Conservation (phyloP, 2,797 vertebrate species). For the Peromyscus melanophrys region DNA sequence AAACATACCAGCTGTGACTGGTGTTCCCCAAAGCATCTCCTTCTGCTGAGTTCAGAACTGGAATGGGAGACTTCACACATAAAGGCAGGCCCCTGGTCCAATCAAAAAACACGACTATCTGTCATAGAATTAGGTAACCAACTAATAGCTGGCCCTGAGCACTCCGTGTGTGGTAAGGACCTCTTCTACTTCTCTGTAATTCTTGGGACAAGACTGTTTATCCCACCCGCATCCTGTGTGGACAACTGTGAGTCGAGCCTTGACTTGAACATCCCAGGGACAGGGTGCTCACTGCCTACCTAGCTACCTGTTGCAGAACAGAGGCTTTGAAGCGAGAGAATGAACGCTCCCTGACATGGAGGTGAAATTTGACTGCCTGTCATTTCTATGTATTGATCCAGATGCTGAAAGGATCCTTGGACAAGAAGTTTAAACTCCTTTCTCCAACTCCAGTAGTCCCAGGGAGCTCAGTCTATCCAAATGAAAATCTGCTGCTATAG, state of each 20-base stretch:
- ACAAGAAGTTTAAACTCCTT: neutral
- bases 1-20: neutral
- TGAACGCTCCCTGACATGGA: neutral
- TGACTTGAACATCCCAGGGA: neutral
- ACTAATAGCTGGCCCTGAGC: neutral
- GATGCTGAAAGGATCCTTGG: neutral
- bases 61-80: slow-evolving; percentile 18
- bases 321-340: neutral
- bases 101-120: neutral
- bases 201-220: neutral
- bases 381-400: neutral
- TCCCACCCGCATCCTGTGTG: neutral
- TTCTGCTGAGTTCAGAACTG: neutral
- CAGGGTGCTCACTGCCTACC: accelerated
- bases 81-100: slow-evolving; percentile 1
- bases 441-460: neutral
- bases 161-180: neutral
- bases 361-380: neutral
- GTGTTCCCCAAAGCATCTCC: neutral
- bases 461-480: neutral
- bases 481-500: neutral
- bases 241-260: neutral
- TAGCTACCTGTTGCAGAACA: neutral
- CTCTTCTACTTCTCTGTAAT: neutral
- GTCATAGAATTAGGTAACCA: neutral